Base-by-base conservation (phyloP, 2,113 vertebrate genomes). In the Epinephelus lanceolatus region DNA sequence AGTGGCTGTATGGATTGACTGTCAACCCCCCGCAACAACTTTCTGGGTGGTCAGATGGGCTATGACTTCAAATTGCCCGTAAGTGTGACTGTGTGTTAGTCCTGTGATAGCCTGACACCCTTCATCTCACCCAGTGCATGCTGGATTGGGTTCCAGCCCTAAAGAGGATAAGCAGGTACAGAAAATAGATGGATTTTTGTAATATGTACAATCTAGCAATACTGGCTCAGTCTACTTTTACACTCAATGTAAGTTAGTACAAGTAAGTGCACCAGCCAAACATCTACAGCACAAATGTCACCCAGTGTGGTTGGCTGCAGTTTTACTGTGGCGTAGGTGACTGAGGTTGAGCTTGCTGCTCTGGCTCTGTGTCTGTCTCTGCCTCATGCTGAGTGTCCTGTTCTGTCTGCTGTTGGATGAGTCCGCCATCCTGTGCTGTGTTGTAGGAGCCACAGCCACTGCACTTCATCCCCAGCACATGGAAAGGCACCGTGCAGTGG, bases 391-490 rank as follows among this genome's bases (percentile, higher is more conserved):
- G 83, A 0, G 51, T n/a, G 6, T 80, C 57, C 49, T 23, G 59
- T 30, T 78, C 85, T 14, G 76, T 91, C 78, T 91, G 52, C 47
- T 69, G 86, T 3, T 86, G 17, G 60, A 95, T 94, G 56, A 95
- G 93, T 1, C 91, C 95, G 30, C 97, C 96, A 2, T 97, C 96
- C 81, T 97, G 97, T 1, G 96, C 94, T 0, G 98, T 99, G 90
- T 99, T 99, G 84, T 99, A 99, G 0, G 98, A 99, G 1, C 96
- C 96, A 75, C 98, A 99, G 76, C 80, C 82, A 21, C 89, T 94
- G 93, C 98, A 99, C 88, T 99, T 99, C 97, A 99, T 96, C 75
- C 97, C 98, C 88, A 99, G 80, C 21, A 99, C 96, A 53, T 99
- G 98, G 89, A 98, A 99, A 60, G 95, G 94, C 68, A 96, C 97